Conservation (phyloP, 2,797 vertebrate genomes). For the Megalops cyprinoides region DNA sequence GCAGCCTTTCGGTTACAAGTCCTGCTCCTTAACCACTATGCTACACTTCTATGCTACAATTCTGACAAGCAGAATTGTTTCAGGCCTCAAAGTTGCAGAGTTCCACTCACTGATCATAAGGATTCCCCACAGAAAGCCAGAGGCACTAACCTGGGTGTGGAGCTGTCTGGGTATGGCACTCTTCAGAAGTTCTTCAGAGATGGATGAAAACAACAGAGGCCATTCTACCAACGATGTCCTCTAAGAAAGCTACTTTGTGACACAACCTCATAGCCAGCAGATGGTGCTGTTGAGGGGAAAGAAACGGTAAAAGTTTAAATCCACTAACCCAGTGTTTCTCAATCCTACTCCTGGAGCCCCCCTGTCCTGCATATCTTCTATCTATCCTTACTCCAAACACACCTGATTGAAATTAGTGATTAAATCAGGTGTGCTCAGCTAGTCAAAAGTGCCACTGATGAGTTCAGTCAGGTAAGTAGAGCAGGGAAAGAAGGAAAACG, state of each 20-base stretch:
- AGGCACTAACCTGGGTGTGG: background rate
- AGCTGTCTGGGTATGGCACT: background rate
- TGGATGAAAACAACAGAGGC: background rate
- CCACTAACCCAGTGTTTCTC: too few species aligned
- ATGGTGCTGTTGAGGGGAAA: slow-evolving; percentile 19
- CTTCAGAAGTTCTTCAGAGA: background rate
- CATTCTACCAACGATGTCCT: background rate
- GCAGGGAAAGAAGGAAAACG: too few species aligned
- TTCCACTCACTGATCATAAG: background rate
- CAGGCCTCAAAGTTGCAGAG: background rate
- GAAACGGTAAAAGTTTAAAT: background rate
- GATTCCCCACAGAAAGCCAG: background rate
- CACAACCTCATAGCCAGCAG: slow-evolving; percentile 13
- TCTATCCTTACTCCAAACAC: too few species aligned
- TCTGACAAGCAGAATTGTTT: background rate
- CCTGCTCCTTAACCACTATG: too few species aligned
- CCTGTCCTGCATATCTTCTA: too few species aligned
- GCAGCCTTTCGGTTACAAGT: too few species aligned
- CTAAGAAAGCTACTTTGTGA: background rate
- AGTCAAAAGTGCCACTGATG: too few species aligned
- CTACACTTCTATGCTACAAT: too few species aligned
- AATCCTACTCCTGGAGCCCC: too few species aligned
- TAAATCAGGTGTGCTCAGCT: too few species aligned
- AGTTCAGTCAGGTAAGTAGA: too few species aligned
- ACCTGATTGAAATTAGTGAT: too few species aligned